Base-by-base conservation (phyloP, 2,888 invertebrate genomes). In the Yponomeuta sedellus region DNA sequence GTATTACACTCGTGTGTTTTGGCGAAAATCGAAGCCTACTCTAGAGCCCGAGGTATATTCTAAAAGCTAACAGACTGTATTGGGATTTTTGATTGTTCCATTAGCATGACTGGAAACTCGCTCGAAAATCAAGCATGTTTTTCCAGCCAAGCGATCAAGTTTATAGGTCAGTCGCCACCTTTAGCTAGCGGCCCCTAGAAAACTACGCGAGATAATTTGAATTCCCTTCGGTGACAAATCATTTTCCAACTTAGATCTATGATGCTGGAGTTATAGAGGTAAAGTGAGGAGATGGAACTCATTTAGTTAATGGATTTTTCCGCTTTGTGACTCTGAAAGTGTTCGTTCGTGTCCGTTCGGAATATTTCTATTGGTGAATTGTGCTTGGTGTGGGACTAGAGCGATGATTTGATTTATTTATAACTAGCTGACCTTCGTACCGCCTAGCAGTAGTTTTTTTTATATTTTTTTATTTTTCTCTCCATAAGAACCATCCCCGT, bases 271-370 rank as follows among this genome's bases (percentile, higher is more conserved):
- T 2, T 25, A 44, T 44, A 12, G 25, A 25, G 25, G 25, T 25
- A 44, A 8, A 44, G 44, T 12, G 10, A 44, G 44, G 25, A 25
- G 2, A 44, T 12, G 44, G 44, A 44, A 44, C 22, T 22, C 25
- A 25, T 61, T 61, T 61, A 61, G 61, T 22, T 61, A 61, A 61
- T 61, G 61, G 61, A n/a, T 61, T 61, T 61, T 61, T 61, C 34
- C 44, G 44, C 44, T 44, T 12, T 6, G 44, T 44, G 44, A 44
- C 10, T 44, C 44, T 44, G 6, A 44, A 44, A 44, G 44, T 44
- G 44, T n/a, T n/a, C n/a, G 10, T 44, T 44, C n/a, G n/a, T 44
- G 3, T 12, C 11, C 44, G 10, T 44, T 44, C 44, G 44, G 44
- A 44, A 12, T 44, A 12, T 1, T 44, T 10, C 44, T 8, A 12